phyloP scores from a whole-genome alignment of 2,888 invertebrate genomes.

The Drosophila birchii region DNA sequence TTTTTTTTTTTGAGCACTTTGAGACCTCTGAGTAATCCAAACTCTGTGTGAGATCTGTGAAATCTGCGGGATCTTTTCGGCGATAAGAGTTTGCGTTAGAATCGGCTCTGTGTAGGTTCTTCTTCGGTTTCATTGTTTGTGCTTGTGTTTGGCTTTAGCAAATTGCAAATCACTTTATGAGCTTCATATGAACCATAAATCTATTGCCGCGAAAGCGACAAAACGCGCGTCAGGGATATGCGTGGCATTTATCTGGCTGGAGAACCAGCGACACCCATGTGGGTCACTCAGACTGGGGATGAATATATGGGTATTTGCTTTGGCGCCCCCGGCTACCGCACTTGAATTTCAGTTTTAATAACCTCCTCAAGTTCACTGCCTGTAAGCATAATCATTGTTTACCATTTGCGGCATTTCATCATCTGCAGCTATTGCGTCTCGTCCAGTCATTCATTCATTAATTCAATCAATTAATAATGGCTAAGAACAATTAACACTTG shows the following conservation, averaged over 20 bases:
- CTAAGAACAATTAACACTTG: slow-evolving; percentile 61
- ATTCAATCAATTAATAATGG: slow-evolving; percentile 52
- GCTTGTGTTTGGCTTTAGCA: slow-evolving; percentile 32
- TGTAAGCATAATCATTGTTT: slow-evolving; percentile 3
- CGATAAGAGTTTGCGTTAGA: slow-evolving; percentile 40
- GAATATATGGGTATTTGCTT: slow-evolving; percentile 61
- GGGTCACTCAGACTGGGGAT: slow-evolving; percentile 25
- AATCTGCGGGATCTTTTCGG: slow-evolving; percentile 6
- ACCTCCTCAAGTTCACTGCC: slow-evolving; percentile 75
- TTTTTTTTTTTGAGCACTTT: neutral
- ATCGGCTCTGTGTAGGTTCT: slow-evolving; percentile 5
- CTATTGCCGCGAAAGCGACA: slow-evolving; percentile 32
- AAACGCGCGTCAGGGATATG: slow-evolving; percentile 15
- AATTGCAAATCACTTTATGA: slow-evolving; percentile 56
- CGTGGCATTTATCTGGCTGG: slow-evolving; percentile 20
- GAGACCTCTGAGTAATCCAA: slow-evolving; percentile 14
- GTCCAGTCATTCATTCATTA: slow-evolving; percentile 11
- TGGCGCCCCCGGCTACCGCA: slow-evolving; percentile 72
- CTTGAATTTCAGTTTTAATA: slow-evolving; percentile 73
- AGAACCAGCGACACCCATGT: slow-evolving; percentile 28
- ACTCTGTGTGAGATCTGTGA: slow-evolving; percentile 2
- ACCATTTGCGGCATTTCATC: slow-evolving; percentile 41
- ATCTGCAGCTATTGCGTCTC: slow-evolving; percentile 29
- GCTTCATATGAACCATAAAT: slow-evolving; percentile 34
- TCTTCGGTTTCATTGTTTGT: neutral